Evolutionary conservation across 2,113 vertebrate species (phyloP).

Genomic region (Noctilio leporinus): DNA sequence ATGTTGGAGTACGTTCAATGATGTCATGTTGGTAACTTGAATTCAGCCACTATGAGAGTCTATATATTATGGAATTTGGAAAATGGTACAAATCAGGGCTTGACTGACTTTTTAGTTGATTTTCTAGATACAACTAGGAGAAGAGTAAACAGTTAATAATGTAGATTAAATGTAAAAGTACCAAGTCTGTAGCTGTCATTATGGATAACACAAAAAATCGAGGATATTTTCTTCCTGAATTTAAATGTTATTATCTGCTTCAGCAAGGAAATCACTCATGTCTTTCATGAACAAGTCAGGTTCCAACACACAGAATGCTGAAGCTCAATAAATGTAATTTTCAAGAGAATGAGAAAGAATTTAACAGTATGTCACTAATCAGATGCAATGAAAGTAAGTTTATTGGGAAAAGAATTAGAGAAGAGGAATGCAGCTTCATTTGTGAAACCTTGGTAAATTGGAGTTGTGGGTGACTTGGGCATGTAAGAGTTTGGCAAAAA

Average conservation of each 20-base stretch:
- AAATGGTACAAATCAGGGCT: not conserved
- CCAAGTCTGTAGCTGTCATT: not conserved
- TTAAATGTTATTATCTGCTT: not conserved
- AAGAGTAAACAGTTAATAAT: not conserved
- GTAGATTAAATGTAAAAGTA: not conserved
- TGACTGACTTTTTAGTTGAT: not conserved
- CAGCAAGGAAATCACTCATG: not conserved
- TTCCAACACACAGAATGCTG: not conserved
- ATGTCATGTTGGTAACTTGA: not conserved
- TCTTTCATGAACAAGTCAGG: not conserved
- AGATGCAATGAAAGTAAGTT: not conserved
- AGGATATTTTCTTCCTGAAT: not conserved
- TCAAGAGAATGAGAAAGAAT: not conserved
- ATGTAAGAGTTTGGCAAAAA: not conserved
- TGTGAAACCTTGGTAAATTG: not conserved
- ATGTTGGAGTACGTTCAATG: not conserved
- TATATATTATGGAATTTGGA: not conserved
- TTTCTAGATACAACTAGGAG: not conserved
- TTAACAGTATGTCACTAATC: not conserved
- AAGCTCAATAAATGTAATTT: not conserved
- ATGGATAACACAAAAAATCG: not conserved
- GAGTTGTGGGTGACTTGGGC: not conserved
- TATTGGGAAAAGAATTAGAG: not conserved
- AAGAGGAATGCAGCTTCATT: not conserved
- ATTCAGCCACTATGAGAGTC: not conserved